phyloP scores from a whole-genome alignment of 1,140 invertebrate species.

The Papilio polyxenes region DNA sequence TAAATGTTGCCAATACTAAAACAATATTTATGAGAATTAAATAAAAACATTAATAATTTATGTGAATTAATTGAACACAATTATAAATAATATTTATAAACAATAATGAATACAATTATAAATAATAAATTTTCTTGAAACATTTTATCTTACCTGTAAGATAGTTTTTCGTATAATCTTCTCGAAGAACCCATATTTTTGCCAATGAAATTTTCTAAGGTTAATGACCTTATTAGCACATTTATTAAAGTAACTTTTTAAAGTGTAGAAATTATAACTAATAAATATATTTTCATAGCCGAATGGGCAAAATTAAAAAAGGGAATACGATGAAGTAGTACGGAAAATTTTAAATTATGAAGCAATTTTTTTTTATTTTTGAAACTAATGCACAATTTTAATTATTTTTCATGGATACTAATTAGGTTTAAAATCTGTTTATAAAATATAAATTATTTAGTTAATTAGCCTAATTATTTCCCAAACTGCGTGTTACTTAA shows the following conservation, averaged over 20 bases:
- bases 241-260: not conserved
- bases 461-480: constrained; percentile 28
- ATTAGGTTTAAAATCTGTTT: constrained; percentile 13
- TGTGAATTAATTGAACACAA: too few species aligned
- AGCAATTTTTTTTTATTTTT: not conserved
- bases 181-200: too few species aligned
- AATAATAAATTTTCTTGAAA: too few species aligned
- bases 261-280: not conserved
- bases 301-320: not conserved
- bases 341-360: not conserved
- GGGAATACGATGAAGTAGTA: not conserved
- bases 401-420: not conserved
- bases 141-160: too few species aligned
- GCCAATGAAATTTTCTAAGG: not conserved
- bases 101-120: too few species aligned
- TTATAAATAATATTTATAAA: too few species aligned
- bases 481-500: not conserved
- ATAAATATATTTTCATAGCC: not conserved
- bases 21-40: too few species aligned
- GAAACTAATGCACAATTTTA: not conserved
- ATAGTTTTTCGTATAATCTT: too few species aligned
- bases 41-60: too few species aligned
- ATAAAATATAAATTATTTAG: constrained; percentile 10
- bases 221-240: not conserved
- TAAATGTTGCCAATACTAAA: too few species aligned